Conservation (phyloP, 23 tunicate species). For the Ciona savignyi region DNA sequence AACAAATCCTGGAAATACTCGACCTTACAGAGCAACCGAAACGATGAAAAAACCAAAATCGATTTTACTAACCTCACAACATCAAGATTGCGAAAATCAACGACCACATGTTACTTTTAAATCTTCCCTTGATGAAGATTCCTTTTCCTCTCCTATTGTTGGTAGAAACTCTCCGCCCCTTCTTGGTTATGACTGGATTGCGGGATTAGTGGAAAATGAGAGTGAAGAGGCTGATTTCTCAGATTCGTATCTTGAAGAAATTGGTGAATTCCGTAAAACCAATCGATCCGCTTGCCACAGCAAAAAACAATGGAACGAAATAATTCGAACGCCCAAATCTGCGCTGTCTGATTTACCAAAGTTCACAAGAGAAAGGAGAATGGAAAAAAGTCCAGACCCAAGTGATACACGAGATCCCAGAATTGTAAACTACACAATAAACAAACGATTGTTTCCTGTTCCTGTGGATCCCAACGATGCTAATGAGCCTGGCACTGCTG, state of each 20-base stretch:
- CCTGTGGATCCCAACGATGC: conserved; percentile 42
- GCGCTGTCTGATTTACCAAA: conserved; percentile 12
- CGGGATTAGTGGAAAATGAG: conserved; percentile 61
- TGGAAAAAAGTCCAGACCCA: conserved; percentile 60
- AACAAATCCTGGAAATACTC: background rate
- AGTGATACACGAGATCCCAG: conserved; percentile 60
- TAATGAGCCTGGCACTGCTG: conserved; percentile 24
- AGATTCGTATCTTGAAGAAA: conserved; percentile 43
- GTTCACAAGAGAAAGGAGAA: background rate
- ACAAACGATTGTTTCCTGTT: conserved; percentile 73
- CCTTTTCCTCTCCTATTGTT: too few species aligned
- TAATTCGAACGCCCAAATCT: conserved; percentile 43
- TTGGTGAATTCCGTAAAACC: conserved; percentile 64
- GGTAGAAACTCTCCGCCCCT: conserved; percentile 27
- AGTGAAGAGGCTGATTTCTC: conserved; percentile 20
- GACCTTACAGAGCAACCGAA: background rate
- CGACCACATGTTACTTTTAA: background rate
- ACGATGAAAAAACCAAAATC: background rate
- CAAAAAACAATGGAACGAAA: conserved; percentile 36
- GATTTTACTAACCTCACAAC: background rate
- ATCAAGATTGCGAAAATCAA: too few species aligned
- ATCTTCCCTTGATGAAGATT: too few species aligned
- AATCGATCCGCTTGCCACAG: conserved; percentile 69
- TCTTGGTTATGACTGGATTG: conserved; percentile 89
- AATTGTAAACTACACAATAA: conserved; percentile 68